Conservation (phyloP, 2,113 vertebrate species). For the Casuarius casuarius region DNA sequence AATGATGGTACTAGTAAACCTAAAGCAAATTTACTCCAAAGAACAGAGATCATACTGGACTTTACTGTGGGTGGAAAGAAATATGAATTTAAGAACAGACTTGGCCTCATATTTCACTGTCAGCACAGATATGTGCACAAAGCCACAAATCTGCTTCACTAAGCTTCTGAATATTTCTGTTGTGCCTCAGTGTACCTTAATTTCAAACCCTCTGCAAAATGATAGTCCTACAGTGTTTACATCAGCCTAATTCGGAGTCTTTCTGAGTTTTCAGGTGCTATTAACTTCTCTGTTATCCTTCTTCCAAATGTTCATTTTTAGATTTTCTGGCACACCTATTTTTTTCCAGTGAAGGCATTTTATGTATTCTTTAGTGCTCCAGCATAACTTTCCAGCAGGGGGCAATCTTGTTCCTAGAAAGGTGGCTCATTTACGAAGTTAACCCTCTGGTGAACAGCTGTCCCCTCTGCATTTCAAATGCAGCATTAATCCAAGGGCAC, state of each 20-base stretch:
- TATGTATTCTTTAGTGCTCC: not conserved
- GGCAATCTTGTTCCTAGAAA: constrained; percentile 51
- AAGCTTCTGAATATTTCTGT: not conserved
- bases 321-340: not conserved
- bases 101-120: not conserved
- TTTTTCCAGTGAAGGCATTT: not conserved
- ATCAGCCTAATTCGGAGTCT: not conserved
- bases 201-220: not conserved
- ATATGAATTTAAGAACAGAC: not conserved
- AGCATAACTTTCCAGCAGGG: constrained; percentile 54
- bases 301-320: rapidly evolving
- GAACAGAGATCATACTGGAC: not conserved
- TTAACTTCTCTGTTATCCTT: not conserved
- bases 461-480: not conserved
- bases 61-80: not conserved
- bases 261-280: not conserved
- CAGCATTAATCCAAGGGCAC: not conserved
- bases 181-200: not conserved
- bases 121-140: not conserved
- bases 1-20: not conserved
- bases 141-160: not conserved
- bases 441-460: not conserved
- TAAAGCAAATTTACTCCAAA: not conserved
- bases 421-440: not conserved
- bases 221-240: not conserved